Evolutionary conservation across 1,140 invertebrate genomes (phyloP).

Genomic region (Tetramorium simillimum): DNA sequence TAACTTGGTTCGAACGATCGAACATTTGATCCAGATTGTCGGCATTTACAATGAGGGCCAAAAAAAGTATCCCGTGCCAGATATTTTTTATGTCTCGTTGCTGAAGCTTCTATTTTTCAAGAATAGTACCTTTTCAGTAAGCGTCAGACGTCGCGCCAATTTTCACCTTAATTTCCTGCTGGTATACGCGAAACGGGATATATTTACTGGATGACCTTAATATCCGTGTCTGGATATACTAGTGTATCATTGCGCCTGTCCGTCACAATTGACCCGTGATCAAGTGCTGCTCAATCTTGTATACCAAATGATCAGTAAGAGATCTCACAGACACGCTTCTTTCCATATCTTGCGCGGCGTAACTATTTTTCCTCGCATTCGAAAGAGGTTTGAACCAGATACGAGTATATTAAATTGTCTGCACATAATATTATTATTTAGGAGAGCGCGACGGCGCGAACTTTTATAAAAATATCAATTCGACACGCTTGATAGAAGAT

Average conservation of each 20-base stretch:
- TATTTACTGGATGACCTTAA: conserved; percentile 68
- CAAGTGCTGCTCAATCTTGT: conserved; percentile 53
- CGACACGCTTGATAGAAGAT: background rate
- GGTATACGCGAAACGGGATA: conserved; percentile 43
- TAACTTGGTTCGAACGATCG: background rate
- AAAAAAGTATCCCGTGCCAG: conserved; percentile 16
- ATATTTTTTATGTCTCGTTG: conserved; percentile 43
- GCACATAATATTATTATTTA: background rate
- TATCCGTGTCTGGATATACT: conserved; percentile 46
- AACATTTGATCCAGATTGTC: background rate
- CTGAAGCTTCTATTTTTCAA: conserved; percentile 29
- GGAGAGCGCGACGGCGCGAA: background rate
- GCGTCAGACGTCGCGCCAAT: conserved; percentile 49
- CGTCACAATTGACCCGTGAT: conserved; percentile 65
- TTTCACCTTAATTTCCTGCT: conserved; percentile 21
- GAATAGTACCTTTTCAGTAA: conserved; percentile 25
- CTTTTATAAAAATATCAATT: conserved; percentile 24
- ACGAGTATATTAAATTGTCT: conserved; percentile 27
- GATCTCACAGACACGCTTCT: background rate
- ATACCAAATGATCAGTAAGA: conserved; percentile 26
- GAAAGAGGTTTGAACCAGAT: conserved; percentile 17
- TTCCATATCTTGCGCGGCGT: background rate
- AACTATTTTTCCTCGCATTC: background rate
- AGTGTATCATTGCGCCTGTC: conserved; percentile 46
- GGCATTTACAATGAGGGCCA: background rate